These are phyloP conservation scores for Morone chrysops DNA, from an alignment of 2,113 vertebrate species.

Conservation along the genomic window DNA sequence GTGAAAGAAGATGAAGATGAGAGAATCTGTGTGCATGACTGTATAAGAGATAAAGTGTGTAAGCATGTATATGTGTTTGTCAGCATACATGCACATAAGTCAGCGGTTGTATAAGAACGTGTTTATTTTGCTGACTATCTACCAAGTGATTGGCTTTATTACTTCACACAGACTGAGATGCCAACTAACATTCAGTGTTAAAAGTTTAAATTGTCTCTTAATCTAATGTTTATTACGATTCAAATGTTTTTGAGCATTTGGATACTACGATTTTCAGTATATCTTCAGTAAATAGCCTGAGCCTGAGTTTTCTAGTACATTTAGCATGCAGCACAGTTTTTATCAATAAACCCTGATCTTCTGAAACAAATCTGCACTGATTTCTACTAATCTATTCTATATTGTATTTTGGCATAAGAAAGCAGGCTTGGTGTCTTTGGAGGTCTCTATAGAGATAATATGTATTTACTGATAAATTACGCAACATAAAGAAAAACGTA, in stretches of 20 bases:
- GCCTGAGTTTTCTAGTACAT: too few species aligned
- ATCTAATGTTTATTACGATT: neutral
- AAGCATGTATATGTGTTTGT: constrained; percentile 51
- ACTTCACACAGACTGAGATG: constrained; percentile 12
- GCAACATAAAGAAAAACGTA: neutral
- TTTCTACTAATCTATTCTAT: neutral
- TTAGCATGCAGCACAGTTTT: too few species aligned
- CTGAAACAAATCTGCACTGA: neutral
- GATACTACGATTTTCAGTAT: neutral
- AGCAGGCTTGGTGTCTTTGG: neutral
- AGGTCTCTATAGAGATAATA: neutral
- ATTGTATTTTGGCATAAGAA: neutral
- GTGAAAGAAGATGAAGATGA: constrained; percentile 59
- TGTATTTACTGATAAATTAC: neutral
- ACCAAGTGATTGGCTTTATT: constrained; percentile 25
- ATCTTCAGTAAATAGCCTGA: too few species aligned
- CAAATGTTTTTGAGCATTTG: constrained; percentile 1
- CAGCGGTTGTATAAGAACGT: constrained; percentile 82
- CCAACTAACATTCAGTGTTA: constrained; percentile 22
- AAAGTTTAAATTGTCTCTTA: constrained; percentile 18
- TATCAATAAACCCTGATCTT: neutral
- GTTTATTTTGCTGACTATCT: constrained; percentile 13
- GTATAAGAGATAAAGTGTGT: constrained; percentile 51
- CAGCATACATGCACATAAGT: constrained; percentile 76
- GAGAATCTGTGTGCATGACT: constrained; percentile 47